Evolutionary conservation across 2,888 invertebrate species (phyloP).

Genomic region (Bimastos eiseni): DNA sequence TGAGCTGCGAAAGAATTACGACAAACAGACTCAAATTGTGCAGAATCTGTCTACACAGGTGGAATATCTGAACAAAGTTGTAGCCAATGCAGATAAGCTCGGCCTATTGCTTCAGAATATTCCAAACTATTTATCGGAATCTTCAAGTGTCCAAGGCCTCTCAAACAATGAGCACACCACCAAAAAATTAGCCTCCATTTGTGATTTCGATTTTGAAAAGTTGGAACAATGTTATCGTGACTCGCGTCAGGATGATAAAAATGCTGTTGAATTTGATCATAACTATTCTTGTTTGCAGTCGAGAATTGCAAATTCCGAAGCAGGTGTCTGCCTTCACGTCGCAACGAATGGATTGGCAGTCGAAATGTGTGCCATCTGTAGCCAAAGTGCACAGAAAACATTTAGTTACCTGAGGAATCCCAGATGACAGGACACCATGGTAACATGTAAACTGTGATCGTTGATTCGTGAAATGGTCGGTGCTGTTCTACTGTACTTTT

Average conservation of each 20-base stretch:
- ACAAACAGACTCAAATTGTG: not conserved
- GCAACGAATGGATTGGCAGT: not conserved
- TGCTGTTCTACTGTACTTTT: not conserved
- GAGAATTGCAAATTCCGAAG: not conserved
- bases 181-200: not conserved
- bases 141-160: not conserved
- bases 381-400: not conserved
- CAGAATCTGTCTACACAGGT: constrained; percentile 8
- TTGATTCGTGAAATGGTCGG: not conserved
- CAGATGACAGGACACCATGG: not conserved
- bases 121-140: not conserved
- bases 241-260: not conserved
- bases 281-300: not conserved
- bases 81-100: not conserved
- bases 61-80: not conserved
- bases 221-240: not conserved
- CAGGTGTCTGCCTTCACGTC: not conserved
- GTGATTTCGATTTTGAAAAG: not conserved
- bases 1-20: not conserved
- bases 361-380: constrained; percentile 13
- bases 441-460: not conserved
- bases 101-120: not conserved
- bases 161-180: not conserved
- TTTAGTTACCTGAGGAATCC: not conserved
- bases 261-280: not conserved